Evolutionary conservation across 92 coral and sea anemone genomes (phyloP).

Genomic region (Umimayanthus chanpuru): DNA sequence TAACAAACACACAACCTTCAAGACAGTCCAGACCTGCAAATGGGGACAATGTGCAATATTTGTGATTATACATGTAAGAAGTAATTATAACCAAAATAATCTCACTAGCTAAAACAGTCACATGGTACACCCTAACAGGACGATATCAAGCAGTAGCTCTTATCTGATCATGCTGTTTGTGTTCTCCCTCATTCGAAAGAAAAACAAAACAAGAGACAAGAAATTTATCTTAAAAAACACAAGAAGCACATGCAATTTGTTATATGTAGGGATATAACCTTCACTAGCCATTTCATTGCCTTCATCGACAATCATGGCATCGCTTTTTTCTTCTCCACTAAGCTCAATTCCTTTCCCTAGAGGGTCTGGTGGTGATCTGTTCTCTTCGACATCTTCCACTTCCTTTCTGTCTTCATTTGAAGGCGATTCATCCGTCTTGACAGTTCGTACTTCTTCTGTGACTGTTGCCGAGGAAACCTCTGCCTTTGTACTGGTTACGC

Average conservation of each 20-base stretch:
- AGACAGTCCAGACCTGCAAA: constrained; percentile 59
- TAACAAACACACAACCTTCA: constrained; percentile 87
- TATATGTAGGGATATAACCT: not conserved
- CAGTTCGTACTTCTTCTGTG: constrained; percentile 21
- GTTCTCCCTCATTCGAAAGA: too few relatives aligned
- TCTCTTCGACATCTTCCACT: not conserved
- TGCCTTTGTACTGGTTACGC: constrained; percentile 37
- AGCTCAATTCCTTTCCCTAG: not conserved
- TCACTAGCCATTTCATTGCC: not conserved
- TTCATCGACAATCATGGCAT: not conserved
- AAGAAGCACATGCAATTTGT: not conserved
- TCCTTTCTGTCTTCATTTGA: constrained; percentile 22
- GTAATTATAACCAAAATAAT: not conserved
- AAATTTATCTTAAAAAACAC: too few relatives aligned
- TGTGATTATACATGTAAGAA: not conserved
- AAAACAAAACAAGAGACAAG: too few relatives aligned
- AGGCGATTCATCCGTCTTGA: constrained; percentile 26
- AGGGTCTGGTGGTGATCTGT: not conserved
- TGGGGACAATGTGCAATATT: not conserved
- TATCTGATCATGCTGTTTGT: too few relatives aligned
- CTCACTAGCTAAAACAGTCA: too few relatives aligned
- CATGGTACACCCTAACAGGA: too few relatives aligned
- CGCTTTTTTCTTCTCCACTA: constrained; percentile 10
- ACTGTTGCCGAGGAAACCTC: constrained; percentile 37
- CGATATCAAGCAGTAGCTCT: too few relatives aligned